phyloP scores from a whole-genome alignment of 2,113 vertebrate genomes.

The Eulacestoma nigropectus region DNA sequence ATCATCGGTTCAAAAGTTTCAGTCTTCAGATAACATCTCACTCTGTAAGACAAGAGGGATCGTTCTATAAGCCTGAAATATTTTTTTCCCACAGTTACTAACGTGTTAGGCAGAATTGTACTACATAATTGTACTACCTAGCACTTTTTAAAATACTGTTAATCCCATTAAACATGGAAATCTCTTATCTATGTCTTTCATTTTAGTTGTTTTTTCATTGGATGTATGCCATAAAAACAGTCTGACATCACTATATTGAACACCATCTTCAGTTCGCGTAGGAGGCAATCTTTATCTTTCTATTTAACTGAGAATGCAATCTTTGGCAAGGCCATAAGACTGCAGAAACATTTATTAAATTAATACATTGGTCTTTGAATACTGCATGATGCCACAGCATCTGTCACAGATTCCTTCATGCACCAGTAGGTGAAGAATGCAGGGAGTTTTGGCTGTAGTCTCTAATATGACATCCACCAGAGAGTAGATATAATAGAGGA shows the following conservation, averaged over 20 bases:
- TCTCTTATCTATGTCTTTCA: neutral
- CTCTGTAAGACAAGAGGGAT: neutral
- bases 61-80: neutral
- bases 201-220: neutral
- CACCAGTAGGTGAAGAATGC: constrained; percentile 7
- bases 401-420: constrained; percentile 27
- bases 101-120: neutral
- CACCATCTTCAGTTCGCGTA: neutral
- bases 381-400: neutral
- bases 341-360: constrained; percentile 7
- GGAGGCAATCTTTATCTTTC: neutral
- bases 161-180: neutral
- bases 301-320: neutral
- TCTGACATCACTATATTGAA: neutral
- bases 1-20: neutral
- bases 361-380: constrained; percentile 17
- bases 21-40: neutral
- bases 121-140: no score
- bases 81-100: neutral
- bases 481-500: neutral
- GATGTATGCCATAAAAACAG: neutral
- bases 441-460: neutral
- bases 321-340: neutral
- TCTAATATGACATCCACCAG: neutral
- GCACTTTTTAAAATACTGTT: neutral